Base-by-base conservation (phyloP, 2,888 invertebrate genomes). In the Oxytorus armatus region DNA sequence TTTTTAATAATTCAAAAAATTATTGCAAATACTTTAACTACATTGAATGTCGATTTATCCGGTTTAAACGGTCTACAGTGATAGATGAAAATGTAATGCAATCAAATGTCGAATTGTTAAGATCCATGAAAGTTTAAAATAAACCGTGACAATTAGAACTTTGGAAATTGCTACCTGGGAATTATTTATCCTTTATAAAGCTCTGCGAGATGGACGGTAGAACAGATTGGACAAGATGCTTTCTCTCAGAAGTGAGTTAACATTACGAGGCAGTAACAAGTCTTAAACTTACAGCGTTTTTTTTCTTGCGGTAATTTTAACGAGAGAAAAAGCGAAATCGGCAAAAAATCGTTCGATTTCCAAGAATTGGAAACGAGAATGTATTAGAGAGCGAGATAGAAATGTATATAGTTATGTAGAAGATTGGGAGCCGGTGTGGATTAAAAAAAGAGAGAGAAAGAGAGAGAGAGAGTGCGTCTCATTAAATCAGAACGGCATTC, bases 401-500 rank as follows among this genome's bases (percentile, higher is more conserved):
- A 36, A 25, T 44, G 14, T 44, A 44, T n/a, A 44, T 16, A 16
- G 11, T 14, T 63, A 0, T 11, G 33, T 59, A 8, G 10, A 59
- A 36, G 18, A 33, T 57, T 47, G 33, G 57, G 42, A 39, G 10
- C 42, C 23, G 11, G 61, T 18, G 63, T 72, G 29, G 33, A 69
- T 44, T 8, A 44, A 1, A 69, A 33, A 77, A 42, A 44, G 14
- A 16, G 49, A 57, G 70, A 25, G 51, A 11, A 55, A 25, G 66
- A 63, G 70, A 51, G 72, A 63, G 69, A 68, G 76, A 76, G 79
- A 81, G 76, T 81, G 75, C 76, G 82, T 84, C 83, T 84, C 84
- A 91, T 91, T 91, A 91, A 92, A 92, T 92, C 91, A 92, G 91
- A 92, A 91, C 91, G 89, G 91, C 92, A 92, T 91, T 92, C 92